phyloP scores from a whole-genome alignment of 2,888 invertebrate species.

The Plebejus melissa region DNA sequence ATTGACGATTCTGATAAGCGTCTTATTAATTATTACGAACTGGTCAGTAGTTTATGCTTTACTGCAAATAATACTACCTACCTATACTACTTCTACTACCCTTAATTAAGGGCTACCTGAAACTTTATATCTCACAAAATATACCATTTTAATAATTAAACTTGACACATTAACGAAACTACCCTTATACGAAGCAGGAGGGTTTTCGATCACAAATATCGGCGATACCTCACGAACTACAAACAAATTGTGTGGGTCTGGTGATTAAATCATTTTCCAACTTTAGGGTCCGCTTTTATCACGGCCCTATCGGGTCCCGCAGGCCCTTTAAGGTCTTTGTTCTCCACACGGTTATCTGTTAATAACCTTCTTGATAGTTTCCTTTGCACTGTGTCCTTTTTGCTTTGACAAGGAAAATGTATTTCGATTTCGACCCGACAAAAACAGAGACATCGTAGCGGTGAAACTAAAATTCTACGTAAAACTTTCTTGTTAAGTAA shows the following conservation, averaged over 20 bases:
- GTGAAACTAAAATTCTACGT: neutral
- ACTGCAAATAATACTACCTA: too few species aligned
- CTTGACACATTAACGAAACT: neutral
- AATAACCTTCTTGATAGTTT: constrained; percentile 1
- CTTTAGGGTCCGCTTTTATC: neutral
- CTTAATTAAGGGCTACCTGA: too few species aligned
- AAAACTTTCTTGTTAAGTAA: too few species aligned
- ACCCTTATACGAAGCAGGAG: neutral
- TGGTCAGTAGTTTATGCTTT: too few species aligned
- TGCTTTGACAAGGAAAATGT: neutral
- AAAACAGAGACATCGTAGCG: neutral
- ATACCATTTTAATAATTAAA: neutral
- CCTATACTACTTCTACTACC: too few species aligned
- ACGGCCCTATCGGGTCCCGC: neutral
- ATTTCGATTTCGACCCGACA: neutral
- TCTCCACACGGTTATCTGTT: neutral
- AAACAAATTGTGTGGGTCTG: neutral
- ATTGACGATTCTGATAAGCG: too few species aligned
- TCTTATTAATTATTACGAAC: too few species aligned
- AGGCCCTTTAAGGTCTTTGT: constrained; percentile 9
- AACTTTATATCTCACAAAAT: neutral
- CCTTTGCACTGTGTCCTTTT: neutral
- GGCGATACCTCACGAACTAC: neutral
- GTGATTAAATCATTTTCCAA: constrained; percentile 5
- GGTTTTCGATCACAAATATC: neutral